Conservation (phyloP, 2,113 vertebrate genomes). For the Euleptes europaea region DNA sequence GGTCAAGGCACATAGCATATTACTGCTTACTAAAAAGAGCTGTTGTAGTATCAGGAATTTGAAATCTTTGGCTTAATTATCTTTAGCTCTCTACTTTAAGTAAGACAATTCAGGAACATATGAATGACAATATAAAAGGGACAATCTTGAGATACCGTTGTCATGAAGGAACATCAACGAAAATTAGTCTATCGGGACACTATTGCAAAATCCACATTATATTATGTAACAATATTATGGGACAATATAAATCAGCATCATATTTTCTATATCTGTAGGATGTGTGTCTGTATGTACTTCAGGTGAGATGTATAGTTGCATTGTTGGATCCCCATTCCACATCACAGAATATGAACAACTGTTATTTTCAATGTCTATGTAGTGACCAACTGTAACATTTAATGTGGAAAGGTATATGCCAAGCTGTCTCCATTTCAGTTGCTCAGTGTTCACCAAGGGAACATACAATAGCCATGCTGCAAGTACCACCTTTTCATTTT, state of each 20-base stretch:
- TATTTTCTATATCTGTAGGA: not conserved
- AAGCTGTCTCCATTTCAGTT: not conserved
- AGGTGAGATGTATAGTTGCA: not conserved
- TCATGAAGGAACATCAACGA: not conserved
- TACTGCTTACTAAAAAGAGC: not conserved
- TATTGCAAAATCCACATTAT: not conserved
- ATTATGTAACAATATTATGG: not conserved
- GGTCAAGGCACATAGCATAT: too few relatives aligned
- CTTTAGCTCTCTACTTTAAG: not conserved
- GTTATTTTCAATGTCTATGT: not conserved
- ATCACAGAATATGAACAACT: not conserved
- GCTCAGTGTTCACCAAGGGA: not conserved
- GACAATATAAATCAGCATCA: not conserved
- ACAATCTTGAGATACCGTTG: not conserved
- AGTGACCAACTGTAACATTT: not conserved
- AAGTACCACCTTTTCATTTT: not conserved
- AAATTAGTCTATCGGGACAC: not conserved
- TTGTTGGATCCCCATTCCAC: not conserved
- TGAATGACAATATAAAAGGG: not conserved
- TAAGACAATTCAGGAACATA: not conserved
- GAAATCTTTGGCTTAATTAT: not conserved
- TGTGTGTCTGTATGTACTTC: not conserved
- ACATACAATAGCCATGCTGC: not conserved
- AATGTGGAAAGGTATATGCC: not conserved
- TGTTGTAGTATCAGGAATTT: not conserved